These are phyloP conservation scores for Acridotheres tristis DNA, from an alignment of 2,797 vertebrate species.

Conservation along the genomic window DNA sequence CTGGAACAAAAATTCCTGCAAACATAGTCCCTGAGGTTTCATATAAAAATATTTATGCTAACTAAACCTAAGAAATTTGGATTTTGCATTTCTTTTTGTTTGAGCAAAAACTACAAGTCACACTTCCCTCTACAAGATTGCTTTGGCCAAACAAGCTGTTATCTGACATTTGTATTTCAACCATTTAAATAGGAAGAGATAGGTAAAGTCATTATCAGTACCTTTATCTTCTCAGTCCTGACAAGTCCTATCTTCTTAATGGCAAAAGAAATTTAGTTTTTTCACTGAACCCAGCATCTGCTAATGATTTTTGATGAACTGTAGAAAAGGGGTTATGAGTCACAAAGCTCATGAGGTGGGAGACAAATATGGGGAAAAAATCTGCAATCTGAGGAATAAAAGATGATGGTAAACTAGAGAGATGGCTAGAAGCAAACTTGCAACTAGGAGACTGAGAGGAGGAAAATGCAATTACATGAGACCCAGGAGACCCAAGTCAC, in stretches of 20 bases:
- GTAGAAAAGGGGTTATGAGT: background rate
- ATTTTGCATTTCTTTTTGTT: background rate
- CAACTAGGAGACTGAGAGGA: background rate
- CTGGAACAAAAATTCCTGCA: background rate
- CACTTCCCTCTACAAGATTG: background rate
- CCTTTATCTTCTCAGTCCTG: background rate
- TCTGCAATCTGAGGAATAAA: background rate
- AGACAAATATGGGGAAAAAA: background rate
- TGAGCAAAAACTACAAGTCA: background rate
- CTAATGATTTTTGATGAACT: background rate
- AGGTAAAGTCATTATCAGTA: background rate
- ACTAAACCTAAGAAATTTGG: background rate
- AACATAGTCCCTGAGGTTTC: background rate
- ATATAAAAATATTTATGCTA: background rate
- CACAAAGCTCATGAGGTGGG: background rate
- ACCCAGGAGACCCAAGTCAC: background rate
- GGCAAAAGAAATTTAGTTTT: background rate
- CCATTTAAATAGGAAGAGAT: background rate
- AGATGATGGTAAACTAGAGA: background rate
- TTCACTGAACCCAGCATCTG: background rate
- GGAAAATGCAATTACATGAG: background rate
- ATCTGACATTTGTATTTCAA: background rate
- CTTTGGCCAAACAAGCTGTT: background rate
- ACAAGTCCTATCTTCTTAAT: background rate
- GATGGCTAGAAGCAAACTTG: background rate